Percentiles rank a stretch among this genome's conserved stretches.
Evolutionary conservation across 2,888 invertebrate species (phyloP).

Genomic region (Drosophila merina): DNA sequence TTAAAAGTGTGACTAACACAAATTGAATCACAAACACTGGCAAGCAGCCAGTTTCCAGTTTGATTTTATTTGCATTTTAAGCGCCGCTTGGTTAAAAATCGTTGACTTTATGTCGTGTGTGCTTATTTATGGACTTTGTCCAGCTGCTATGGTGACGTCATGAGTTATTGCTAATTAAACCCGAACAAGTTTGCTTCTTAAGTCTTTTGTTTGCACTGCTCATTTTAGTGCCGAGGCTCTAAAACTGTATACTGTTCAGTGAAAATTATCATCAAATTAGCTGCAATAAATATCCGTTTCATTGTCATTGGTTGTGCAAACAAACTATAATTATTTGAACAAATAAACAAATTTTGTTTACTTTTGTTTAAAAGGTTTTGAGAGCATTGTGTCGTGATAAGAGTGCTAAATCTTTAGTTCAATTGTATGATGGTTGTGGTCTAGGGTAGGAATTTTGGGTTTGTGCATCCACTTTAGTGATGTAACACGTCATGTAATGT

Average conservation of each 20-base stretch:
- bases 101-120: conserved; percentile 30
- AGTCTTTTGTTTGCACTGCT: conserved; percentile 68
- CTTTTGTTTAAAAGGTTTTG: conserved; percentile 1
- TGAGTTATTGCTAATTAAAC: conserved; percentile 11
- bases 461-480: conserved; percentile 5
- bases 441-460: conserved; percentile 14
- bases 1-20: conserved; percentile 18
- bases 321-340: neutral
- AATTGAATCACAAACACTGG: conserved; percentile 5
- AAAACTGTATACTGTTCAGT: conserved; percentile 22
- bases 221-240: conserved; percentile 8
- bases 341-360: neutral
- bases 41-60: conserved; percentile 29
- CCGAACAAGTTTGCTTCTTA: conserved; percentile 67
- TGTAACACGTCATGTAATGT: conserved; percentile 14
- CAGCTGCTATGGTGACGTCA: conserved; percentile 54
- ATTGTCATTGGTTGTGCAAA: neutral
- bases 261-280: conserved; percentile 5
- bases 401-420: conserved; percentile 28
- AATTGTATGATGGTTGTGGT: conserved; percentile 14
- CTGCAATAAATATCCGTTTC: conserved; percentile 2
- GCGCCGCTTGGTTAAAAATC: conserved; percentile 47
- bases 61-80: conserved; percentile 57
- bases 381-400: neutral
- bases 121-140: conserved; percentile 34